Conservation (phyloP, 2,113 vertebrate genomes). For the Centropristis striata region DNA sequence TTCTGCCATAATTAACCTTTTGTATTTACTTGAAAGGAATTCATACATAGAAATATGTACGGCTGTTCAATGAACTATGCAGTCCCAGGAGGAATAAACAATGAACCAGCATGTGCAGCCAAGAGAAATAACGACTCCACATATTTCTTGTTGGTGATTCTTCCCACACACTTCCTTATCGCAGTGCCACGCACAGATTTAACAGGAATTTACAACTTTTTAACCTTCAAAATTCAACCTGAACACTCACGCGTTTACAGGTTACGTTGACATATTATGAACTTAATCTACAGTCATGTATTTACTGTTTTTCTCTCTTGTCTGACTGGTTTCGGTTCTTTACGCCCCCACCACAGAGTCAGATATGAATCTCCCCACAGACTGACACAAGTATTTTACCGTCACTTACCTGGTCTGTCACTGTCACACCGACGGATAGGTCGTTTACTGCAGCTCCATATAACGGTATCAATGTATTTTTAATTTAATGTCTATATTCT, state of each 20-base stretch:
- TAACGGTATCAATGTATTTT: neutral
- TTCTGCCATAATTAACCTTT: neutral
- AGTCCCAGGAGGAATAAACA: neutral
- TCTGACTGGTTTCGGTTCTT: slow-evolving; percentile 70
- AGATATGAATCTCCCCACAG: slow-evolving; percentile 56
- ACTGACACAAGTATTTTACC: slow-evolving; percentile 27
- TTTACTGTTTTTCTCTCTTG: slow-evolving; percentile 4
- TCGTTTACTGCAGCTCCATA: neutral
- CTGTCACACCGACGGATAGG: too few species aligned
- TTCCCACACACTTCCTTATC: neutral
- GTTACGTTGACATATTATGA: neutral
- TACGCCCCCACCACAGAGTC: slow-evolving; percentile 43
- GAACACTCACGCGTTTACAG: neutral
- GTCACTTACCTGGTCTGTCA: slow-evolving; percentile 62
- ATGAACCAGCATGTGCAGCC: neutral
- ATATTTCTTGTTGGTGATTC: slow-evolving; percentile 21
- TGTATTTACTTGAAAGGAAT: too few species aligned
- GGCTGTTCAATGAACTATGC: neutral
- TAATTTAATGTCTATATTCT: neutral
- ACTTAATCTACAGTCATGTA: neutral
- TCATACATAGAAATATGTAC: neutral
- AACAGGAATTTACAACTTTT: neutral
- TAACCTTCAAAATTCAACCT: neutral
- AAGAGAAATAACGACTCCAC: neutral
- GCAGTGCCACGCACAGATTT: neutral